Conservation (phyloP, 2,113 vertebrate genomes). For the Corvus hawaiiensis region DNA sequence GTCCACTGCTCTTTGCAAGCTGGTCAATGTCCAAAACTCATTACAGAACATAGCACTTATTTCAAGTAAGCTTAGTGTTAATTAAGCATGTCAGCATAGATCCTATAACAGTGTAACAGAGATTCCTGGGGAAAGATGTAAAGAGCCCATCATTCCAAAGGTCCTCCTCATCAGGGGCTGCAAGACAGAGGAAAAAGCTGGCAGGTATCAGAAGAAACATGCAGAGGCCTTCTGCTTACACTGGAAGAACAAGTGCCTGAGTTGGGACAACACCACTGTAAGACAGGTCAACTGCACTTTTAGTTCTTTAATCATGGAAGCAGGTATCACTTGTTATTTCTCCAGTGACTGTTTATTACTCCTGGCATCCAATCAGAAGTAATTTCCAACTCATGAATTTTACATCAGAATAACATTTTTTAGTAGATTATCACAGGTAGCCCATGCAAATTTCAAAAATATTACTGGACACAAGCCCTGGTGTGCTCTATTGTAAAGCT, state of each 20-base stretch:
- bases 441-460: neutral
- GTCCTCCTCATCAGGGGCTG: neutral
- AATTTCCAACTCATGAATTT: neutral
- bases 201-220: neutral
- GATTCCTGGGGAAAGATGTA: neutral
- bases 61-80: neutral
- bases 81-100: neutral
- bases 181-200: neutral
- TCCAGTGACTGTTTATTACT: neutral
- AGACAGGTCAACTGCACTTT: neutral
- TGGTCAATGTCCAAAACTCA: neutral
- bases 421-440: neutral
- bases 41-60: neutral
- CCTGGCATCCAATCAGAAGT: neutral
- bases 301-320: neutral
- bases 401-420: neutral
- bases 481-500: neutral
- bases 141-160: neutral
- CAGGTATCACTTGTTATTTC: neutral
- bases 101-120: neutral
- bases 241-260: neutral
- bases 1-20: neutral
- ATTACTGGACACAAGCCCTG: neutral
- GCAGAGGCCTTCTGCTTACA: neutral
- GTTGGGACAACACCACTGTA: neutral